phyloP scores from a whole-genome alignment of 2,888 invertebrate genomes.

The Habroteleia sp. region DNA sequence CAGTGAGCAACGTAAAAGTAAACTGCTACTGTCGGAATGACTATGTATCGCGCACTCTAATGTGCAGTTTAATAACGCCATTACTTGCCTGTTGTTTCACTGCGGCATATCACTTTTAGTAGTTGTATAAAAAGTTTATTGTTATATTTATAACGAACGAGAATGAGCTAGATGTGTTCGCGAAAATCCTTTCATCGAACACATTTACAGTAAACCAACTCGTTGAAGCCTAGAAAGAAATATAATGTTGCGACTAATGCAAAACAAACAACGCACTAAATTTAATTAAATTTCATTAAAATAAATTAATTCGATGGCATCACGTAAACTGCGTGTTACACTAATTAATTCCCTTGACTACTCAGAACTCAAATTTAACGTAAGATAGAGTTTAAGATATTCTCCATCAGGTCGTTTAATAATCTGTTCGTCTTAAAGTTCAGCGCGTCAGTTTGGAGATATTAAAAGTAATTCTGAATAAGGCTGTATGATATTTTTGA shows the following conservation, averaged over 20 bases:
- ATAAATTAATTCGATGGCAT: constrained; percentile 45
- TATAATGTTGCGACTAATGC: constrained; percentile 14
- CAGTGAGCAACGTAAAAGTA: constrained; percentile 24
- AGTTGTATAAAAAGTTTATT: constrained; percentile 35
- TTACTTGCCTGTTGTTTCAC: constrained; percentile 19
- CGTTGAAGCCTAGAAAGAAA: neutral
- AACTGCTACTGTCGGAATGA: constrained; percentile 24
- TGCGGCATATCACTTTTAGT: constrained; percentile 11
- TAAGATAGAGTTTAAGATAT: constrained; percentile 44
- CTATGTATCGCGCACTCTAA: constrained; percentile 28
- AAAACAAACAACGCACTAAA: constrained; percentile 32
- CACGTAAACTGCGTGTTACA: constrained; percentile 48
- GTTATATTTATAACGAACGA: constrained; percentile 21
- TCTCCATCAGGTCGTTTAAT: constrained; percentile 30
- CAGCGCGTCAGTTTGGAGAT: constrained; percentile 4
- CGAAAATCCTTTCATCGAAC: constrained; percentile 20
- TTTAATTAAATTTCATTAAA: constrained; percentile 55
- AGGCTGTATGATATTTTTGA: neutral
- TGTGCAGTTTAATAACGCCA: constrained; percentile 39
- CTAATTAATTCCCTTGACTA: constrained; percentile 49
- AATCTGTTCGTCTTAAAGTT: constrained; percentile 19
- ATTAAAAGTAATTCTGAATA: constrained; percentile 4
- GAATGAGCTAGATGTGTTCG: constrained; percentile 1
- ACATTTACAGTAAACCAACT: neutral
- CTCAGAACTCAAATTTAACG: constrained; percentile 38